Evolutionary conservation across 2,888 invertebrate genomes (phyloP).

Genomic region (Callyntrura sp.): DNA sequence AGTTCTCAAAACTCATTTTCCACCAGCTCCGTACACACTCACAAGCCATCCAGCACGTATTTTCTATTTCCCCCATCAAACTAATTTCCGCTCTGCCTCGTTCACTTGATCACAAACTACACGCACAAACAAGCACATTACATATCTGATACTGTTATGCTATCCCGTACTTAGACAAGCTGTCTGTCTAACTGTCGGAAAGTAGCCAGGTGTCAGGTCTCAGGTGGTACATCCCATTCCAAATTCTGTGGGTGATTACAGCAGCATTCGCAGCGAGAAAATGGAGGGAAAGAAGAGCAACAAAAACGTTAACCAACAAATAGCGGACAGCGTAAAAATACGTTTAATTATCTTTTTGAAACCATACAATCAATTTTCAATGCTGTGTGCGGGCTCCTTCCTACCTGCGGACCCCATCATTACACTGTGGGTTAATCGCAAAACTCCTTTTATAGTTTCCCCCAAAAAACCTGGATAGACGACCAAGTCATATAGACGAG

Average conservation of each 20-base stretch:
- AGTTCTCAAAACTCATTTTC: conserved; percentile 55
- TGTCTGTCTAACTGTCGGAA: conserved; percentile 9
- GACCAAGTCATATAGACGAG: not conserved
- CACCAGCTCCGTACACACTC: not conserved
- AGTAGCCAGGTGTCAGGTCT: conserved; percentile 70
- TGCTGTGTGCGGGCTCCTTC: not conserved
- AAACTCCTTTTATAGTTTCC: not conserved
- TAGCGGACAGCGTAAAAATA: conserved; percentile 36
- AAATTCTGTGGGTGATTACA: conserved; percentile 25
- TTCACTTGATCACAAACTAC: conserved; percentile 41
- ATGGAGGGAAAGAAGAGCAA: not conserved
- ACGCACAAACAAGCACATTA: conserved; percentile 25
- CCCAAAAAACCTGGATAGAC: not conserved
- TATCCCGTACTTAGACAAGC: not conserved
- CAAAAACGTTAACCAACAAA: not conserved
- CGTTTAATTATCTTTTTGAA: conserved; percentile 56
- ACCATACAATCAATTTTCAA: conserved; percentile 61
- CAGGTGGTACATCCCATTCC: conserved; percentile 52
- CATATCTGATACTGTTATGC: conserved; percentile 2
- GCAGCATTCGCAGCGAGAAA: conserved; percentile 27
- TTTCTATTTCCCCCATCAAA: conserved; percentile 68
- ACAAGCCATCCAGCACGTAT: not conserved
- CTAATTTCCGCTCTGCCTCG: conserved; percentile 63
- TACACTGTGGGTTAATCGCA: not conserved
- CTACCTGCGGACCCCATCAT: not conserved